phyloP scores from a whole-genome alignment of 1,140 invertebrate species.

The Drosophila pallidifrons region DNA sequence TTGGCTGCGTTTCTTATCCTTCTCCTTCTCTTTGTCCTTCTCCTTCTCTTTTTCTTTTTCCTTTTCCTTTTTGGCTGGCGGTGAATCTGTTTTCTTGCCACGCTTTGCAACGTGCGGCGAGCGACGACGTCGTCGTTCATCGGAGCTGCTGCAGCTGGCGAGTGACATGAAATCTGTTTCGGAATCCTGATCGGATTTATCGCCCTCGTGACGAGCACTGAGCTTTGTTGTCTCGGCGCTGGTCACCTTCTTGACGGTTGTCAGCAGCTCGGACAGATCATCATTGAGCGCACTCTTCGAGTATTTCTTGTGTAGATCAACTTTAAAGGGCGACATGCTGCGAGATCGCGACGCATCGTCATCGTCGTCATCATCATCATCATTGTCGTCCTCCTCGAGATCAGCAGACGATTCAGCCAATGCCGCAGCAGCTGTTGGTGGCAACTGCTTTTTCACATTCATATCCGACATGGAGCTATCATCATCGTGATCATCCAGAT shows the following conservation, averaged over 20 bases:
- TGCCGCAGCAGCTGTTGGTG: constrained; percentile 74
- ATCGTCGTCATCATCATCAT: constrained; percentile 48
- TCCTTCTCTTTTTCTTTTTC: constrained; percentile 56
- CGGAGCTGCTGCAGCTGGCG: constrained; percentile 56
- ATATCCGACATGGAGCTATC: constrained; percentile 46
- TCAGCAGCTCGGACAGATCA: constrained; percentile 79
- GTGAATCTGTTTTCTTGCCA: constrained; percentile 31
- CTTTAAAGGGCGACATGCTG: constrained; percentile 83
- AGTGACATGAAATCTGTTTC: constrained; percentile 74
- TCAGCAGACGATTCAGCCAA: constrained; percentile 75
- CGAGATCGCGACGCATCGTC: constrained; percentile 62
- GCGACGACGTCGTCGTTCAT: constrained; percentile 31
- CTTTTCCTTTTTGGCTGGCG: constrained; percentile 50
- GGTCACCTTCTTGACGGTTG: constrained; percentile 76
- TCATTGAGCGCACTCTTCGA: constrained; percentile 85
- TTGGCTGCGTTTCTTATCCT: constrained; percentile 43
- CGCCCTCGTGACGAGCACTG: constrained; percentile 56
- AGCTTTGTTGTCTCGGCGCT: constrained; percentile 63
- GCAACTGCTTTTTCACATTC: constrained; percentile 61
- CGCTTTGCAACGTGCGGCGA: constrained; percentile 41
- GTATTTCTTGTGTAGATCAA: constrained; percentile 85
- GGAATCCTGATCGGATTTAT: constrained; percentile 45
- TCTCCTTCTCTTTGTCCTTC: constrained; percentile 50
- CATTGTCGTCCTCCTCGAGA: constrained; percentile 70
- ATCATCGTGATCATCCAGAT: constrained; percentile 27